Percentiles rank a stretch among this genome's conserved stretches.
Evolutionary conservation across 2,797 vertebrate species (phyloP).

Genomic region (Nannoperca australis): DNA sequence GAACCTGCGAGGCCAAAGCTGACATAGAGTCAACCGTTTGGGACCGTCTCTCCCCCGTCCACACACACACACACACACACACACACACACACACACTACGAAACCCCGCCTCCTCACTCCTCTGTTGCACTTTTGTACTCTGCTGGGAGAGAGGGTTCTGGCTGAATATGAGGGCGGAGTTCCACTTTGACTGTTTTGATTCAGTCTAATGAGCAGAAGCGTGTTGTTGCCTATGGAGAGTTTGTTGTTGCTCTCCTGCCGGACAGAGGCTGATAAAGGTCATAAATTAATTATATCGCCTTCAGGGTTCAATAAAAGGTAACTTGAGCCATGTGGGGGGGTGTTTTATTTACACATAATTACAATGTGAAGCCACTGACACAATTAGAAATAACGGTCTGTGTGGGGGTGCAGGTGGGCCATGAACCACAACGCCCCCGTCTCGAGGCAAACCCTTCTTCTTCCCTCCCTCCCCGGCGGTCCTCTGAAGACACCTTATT

Average conservation of each 20-base stretch:
- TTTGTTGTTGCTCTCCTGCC: background rate
- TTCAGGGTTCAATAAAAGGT: conserved; percentile 31
- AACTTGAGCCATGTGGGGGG: conserved; percentile 37
- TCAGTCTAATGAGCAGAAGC: background rate
- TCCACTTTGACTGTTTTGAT: background rate
- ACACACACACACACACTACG: too few species aligned
- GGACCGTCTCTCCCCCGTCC: too few species aligned
- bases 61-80: too few species aligned
- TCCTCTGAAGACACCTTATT: conserved; percentile 62
- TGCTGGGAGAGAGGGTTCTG: too few species aligned
- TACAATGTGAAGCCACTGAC: conserved; percentile 42
- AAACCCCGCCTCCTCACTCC: too few species aligned
- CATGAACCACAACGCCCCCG: conserved; percentile 31
- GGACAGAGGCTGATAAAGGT: conserved; percentile 5
- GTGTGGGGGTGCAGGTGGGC: conserved; percentile 27
- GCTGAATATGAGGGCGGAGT: too few species aligned
- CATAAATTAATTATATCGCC: conserved; percentile 30
- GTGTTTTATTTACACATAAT: conserved; percentile 42
- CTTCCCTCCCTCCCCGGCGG: conserved; percentile 11
- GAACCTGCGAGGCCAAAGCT: too few species aligned
- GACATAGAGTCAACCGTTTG: too few species aligned
- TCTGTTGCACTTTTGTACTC: too few species aligned
- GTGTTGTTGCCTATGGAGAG: background rate
- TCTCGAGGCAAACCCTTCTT: conserved; percentile 16
- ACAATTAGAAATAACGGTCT: conserved; percentile 27